Percentiles rank a stretch among this genome's conserved stretches.
Conservation (phyloP, 2,888 invertebrate genomes). For the Beris chalybata region DNA sequence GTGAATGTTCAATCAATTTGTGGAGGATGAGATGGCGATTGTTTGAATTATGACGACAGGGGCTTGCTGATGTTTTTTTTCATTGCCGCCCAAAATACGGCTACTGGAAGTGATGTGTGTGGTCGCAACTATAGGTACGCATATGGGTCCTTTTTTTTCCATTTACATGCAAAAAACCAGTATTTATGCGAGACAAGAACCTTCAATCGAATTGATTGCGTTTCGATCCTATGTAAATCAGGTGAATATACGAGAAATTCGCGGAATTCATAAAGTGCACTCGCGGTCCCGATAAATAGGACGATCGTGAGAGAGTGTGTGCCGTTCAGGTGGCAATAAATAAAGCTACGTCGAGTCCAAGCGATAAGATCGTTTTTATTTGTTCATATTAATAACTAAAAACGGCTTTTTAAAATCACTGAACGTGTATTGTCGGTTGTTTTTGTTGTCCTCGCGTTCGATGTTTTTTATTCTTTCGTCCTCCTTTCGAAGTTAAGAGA, state of each 20-base stretch:
- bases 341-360: not conserved
- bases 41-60: constrained; percentile 37
- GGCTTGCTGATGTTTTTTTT: constrained; percentile 10
- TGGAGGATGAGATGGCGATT: constrained; percentile 34
- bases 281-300: not conserved
- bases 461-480: too few relatives aligned
- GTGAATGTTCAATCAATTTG: constrained; percentile 40
- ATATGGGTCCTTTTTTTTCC: too few relatives aligned
- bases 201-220: constrained; percentile 24
- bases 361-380: constrained; percentile 37
- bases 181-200: too few relatives aligned
- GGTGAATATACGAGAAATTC: constrained; percentile 24
- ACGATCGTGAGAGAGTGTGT: not conserved
- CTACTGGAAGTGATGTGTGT: constrained; percentile 31
- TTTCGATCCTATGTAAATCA: constrained; percentile 33
- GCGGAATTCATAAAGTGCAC: constrained; percentile 23
- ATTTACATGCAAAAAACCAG: too few relatives aligned
- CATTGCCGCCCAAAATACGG: not conserved
- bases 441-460: too few relatives aligned
- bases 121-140: constrained; percentile 8
- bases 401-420: constrained; percentile 3
- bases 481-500: too few relatives aligned
- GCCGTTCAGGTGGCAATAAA: not conserved
- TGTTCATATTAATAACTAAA: constrained; percentile 36
- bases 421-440: constrained; percentile 29